These are phyloP conservation scores for Hylomyscus alleni DNA, from an alignment of 2,797 vertebrate species.

Conservation along the genomic window DNA sequence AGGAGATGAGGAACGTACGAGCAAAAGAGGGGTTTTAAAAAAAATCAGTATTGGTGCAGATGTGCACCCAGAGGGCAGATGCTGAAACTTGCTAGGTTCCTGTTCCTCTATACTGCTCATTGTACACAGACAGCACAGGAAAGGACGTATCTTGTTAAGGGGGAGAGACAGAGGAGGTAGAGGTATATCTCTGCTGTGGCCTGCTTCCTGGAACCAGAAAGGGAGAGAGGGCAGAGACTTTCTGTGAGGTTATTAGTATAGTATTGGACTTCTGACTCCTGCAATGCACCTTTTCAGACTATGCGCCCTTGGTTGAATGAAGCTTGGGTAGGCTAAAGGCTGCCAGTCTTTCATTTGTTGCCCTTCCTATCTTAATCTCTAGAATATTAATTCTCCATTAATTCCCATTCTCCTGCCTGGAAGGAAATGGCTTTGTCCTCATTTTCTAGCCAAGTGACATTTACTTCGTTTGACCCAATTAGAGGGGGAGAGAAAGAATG, in stretches of 20 bases:
- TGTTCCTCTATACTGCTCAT: too few relatives aligned
- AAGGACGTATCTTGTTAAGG: neutral
- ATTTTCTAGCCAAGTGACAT: constrained; percentile 39
- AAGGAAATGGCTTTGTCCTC: neutral
- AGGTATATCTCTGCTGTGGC: neutral
- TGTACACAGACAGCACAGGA: neutral
- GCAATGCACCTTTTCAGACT: neutral
- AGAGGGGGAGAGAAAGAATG: constrained; percentile 25
- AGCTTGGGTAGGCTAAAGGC: neutral
- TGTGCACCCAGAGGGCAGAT: neutral
- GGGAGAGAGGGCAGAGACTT: neutral
- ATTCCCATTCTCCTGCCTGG: neutral
- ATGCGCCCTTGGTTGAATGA: neutral
- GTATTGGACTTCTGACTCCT: neutral
- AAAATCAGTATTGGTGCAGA: neutral
- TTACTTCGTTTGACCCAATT: constrained; percentile 35
- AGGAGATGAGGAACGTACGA: neutral
- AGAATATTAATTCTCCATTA: neutral
- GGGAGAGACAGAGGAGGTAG: neutral
- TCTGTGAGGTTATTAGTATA: neutral
- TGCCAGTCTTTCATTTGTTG: neutral
- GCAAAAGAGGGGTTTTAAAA: constrained; percentile 47
- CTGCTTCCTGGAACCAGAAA: neutral
- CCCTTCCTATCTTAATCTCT: neutral
- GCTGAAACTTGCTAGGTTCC: neutral